phyloP scores from a whole-genome alignment of 2,113 vertebrate genomes.

The Prunella fulvescens region DNA sequence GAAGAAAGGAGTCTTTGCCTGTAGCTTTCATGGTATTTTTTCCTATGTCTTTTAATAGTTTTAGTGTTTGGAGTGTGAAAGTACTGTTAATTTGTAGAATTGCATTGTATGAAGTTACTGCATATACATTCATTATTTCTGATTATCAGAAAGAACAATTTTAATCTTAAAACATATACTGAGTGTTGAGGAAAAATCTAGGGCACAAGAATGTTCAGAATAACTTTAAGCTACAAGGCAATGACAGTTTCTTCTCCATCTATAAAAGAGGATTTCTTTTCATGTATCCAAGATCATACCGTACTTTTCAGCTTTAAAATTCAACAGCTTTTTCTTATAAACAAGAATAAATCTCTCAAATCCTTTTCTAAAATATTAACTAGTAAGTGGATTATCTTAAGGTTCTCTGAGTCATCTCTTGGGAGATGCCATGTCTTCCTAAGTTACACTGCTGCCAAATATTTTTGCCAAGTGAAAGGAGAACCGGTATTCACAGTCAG shows the following conservation, averaged over 20 bases:
- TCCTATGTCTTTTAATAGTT: background rate
- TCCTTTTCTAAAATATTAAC: conserved; percentile 21
- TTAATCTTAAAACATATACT: background rate
- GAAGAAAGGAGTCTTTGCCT: background rate
- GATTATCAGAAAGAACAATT: background rate
- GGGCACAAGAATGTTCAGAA: conserved; percentile 29
- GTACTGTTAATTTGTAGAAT: background rate
- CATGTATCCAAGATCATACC: background rate
- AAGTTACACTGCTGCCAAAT: background rate
- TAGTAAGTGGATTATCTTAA: background rate
- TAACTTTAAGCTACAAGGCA: background rate
- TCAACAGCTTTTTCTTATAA: background rate
- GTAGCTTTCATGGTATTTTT: background rate
- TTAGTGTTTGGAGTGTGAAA: background rate
- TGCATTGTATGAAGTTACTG: background rate
- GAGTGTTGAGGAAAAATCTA: conserved; percentile 23
- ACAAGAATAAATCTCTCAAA: background rate
- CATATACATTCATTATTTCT: conserved; percentile 16
- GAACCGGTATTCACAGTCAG: background rate
- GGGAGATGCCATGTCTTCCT: background rate
- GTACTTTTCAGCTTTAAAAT: conserved; percentile 20
- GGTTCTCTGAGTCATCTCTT: background rate
- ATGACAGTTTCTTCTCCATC: conserved; percentile 26
- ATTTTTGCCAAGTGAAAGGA: background rate
- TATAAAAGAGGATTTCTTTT: conserved; percentile 7